These are phyloP conservation scores for Dyspetes luteomarginatus DNA, from an alignment of 2,888 invertebrate genomes.

Conservation along the genomic window DNA sequence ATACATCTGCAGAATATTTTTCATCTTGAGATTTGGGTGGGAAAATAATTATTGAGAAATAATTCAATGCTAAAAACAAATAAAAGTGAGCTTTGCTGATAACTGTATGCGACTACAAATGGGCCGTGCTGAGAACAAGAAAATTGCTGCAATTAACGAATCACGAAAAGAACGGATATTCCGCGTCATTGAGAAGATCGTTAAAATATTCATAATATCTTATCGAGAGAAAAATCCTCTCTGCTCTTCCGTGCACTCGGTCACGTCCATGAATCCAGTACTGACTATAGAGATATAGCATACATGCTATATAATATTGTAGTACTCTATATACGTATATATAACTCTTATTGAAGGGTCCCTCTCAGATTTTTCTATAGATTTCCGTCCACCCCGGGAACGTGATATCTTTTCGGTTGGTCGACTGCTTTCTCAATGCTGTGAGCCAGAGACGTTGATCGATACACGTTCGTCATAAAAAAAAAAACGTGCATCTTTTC, in stretches of 20 bases:
- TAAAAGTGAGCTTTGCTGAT: not conserved
- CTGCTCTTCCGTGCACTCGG: slow-evolving; percentile 4
- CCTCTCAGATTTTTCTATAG: slow-evolving; percentile 46
- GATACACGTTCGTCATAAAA: slow-evolving; percentile 16
- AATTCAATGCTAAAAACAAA: not conserved
- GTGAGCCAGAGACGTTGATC: slow-evolving; percentile 25
- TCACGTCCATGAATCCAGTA: slow-evolving; percentile 11
- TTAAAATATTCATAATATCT: slow-evolving; percentile 37
- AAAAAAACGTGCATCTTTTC: slow-evolving; percentile 37
- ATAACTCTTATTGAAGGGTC: slow-evolving; percentile 6
- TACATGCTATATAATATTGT: slow-evolving; percentile 5
- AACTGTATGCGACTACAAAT: too few relatives aligned
- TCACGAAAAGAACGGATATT: not conserved
- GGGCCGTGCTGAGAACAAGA: too few relatives aligned
- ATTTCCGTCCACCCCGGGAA: slow-evolving; percentile 34
- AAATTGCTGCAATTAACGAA: slow-evolving; percentile 11
- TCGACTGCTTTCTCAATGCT: slow-evolving; percentile 5
- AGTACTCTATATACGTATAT: not conserved
- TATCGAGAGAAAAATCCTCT: slow-evolving; percentile 15
- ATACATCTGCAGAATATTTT: too few relatives aligned
- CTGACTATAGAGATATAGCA: not conserved
- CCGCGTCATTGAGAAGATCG: slow-evolving; percentile 5
- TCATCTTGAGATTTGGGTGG: too few relatives aligned
- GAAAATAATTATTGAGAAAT: too few relatives aligned
- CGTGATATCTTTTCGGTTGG: slow-evolving; percentile 46